Conservation (phyloP, 1,140 invertebrate species). For the Bathynomus jamesi region DNA sequence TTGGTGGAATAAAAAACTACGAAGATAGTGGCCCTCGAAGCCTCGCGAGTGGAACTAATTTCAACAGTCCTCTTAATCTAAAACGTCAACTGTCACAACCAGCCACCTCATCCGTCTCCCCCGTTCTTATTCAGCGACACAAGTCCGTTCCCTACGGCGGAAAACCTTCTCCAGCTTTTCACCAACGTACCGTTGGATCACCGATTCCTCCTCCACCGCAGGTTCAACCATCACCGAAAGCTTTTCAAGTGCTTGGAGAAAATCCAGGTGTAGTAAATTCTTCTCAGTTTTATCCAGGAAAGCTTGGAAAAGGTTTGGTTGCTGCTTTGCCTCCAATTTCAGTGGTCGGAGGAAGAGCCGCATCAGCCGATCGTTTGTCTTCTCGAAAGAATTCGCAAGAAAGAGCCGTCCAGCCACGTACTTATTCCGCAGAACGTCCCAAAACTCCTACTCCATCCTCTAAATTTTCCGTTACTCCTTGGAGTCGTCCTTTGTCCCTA, state of each 20-base stretch:
- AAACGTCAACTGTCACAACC: conserved; percentile 18
- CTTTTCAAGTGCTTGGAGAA: conserved; percentile 30
- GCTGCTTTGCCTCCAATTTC: conserved; percentile 18
- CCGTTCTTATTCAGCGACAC: conserved; percentile 23
- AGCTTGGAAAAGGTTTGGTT: conserved; percentile 16
- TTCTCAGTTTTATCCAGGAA: conserved; percentile 35
- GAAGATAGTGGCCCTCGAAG: neutral
- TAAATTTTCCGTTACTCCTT: conserved; percentile 23
- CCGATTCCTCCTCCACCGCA: conserved; percentile 20
- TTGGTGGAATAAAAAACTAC: conserved; percentile 22
- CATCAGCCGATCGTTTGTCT: conserved; percentile 25
- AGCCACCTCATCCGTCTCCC: conserved; percentile 11
- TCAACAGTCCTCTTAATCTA: conserved; percentile 13
- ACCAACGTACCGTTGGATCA: conserved; percentile 15
- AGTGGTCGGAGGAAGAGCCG: conserved; percentile 15
- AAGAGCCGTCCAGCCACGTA: conserved; percentile 23
- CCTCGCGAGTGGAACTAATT: neutral
- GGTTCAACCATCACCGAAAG: conserved; percentile 17
- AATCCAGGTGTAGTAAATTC: conserved; percentile 30
- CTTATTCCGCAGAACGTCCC: conserved; percentile 31
- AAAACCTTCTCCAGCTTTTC: conserved; percentile 25
- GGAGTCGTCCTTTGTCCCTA: conserved; percentile 29
- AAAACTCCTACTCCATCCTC: conserved; percentile 24
- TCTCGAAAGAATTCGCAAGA: conserved; percentile 29
- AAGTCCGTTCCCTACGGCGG: conserved; percentile 20